Evolutionary conservation across 2,888 invertebrate genomes (phyloP), one percentile per base, ranked within the genome.

Genomic region (Drosophila anceps): DNA sequence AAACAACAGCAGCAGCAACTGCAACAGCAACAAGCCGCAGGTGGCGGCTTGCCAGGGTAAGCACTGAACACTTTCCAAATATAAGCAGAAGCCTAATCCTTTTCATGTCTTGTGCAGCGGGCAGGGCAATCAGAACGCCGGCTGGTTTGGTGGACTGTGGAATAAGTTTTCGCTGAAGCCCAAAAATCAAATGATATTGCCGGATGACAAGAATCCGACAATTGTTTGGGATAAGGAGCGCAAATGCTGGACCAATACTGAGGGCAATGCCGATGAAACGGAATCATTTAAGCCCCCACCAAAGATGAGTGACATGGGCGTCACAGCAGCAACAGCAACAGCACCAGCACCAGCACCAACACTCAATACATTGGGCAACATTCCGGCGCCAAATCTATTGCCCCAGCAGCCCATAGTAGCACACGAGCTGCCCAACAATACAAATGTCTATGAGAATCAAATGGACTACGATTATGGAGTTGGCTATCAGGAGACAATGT

Each of bases 161-260:
- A 96, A 95, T 92, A 97, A 97, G 93, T 94, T 98, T 69, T 95
- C 96, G 24, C 94, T 96, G 61, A 96, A 96, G 82, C 96, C 97
- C 50, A 97, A 97, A 93, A 98, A 98, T 94, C 98, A 98, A 94
- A 98, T 98, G 98, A 98, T 97, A 91, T 94, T 98, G 82, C 98
- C 98, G 1, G 98, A 98, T 93, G 98, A 98, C 93, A 98, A 96
- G 93, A 96, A 98, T 94, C 98, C 98, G 75, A 94, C 96, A 76
- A 98, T 98, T 94, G 96, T 98, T 61, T 98, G 98, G 98, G 98
- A 98, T 94, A 94, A 96, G 66, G 95, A 95, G n/a, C 95, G 94
- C 89, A 97, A 98, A 92, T 95, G 95, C 81, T 98, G 98, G 98
- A 94, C 95, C 57, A 97, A 98, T 93, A 95, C 95, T 48, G 97